Conservation (phyloP, 2,888 invertebrate genomes). For the Aleiodes alternator region DNA sequence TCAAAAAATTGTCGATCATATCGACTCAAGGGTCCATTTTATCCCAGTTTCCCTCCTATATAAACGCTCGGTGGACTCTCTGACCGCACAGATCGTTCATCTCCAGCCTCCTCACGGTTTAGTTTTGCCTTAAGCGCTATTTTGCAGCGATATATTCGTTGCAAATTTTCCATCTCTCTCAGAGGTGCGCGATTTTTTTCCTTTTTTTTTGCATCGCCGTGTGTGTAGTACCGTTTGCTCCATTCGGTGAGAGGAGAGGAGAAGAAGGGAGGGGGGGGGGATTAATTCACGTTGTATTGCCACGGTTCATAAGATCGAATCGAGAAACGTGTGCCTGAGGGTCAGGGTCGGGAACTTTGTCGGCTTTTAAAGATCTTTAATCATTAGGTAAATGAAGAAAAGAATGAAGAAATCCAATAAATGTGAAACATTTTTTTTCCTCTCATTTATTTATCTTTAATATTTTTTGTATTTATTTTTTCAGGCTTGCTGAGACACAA, state of each 20-base stretch:
- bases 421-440: neutral
- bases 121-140: neutral
- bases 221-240: slow-evolving; percentile 24
- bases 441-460: neutral
- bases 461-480: slow-evolving; percentile 50
- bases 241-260: no score
- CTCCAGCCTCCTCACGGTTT: neutral
- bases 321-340: slow-evolving; percentile 26
- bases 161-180: neutral
- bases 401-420: slow-evolving; percentile 1
- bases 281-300: slow-evolving; percentile 33
- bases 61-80: neutral
- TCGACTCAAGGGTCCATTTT: neutral
- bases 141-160: neutral
- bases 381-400: neutral
- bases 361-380: slow-evolving; percentile 34
- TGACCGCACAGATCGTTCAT: slow-evolving; percentile 26
- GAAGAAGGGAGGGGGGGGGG: neutral
- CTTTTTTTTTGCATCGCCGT: neutral
- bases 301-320: slow-evolving; percentile 13
- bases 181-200: no score
- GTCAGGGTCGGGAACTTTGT: slow-evolving; percentile 37
- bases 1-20: no score
- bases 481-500: slow-evolving; percentile 67
- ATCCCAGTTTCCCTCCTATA: neutral